phyloP scores from a whole-genome alignment of 35 echinoderm and acorn worm genomes.

The Heliocidaris erythrogramma region DNA sequence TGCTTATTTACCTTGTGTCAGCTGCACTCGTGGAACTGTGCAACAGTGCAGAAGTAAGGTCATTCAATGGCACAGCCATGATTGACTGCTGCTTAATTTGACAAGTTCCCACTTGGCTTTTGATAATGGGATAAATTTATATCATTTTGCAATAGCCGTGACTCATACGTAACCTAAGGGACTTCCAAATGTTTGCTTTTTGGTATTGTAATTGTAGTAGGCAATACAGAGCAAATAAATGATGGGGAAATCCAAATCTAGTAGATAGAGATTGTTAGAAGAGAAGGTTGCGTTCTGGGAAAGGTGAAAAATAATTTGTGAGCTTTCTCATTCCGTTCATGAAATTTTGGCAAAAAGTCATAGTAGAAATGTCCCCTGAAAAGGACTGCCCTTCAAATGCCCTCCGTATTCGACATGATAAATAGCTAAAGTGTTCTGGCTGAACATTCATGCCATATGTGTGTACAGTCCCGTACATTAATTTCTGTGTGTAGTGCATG shows the following conservation, averaged over 20 bases:
- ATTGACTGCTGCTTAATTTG: neutral
- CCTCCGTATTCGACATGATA: too few species aligned
- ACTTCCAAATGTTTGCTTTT: neutral
- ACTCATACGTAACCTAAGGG: neutral
- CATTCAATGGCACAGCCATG: neutral
- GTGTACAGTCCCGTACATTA: too few species aligned
- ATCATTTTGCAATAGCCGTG: neutral
- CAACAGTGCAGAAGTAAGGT: constrained; percentile 2
- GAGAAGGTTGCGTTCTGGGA: too few species aligned
- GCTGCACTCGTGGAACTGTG: neutral
- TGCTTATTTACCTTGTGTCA: neutral
- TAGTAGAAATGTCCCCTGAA: too few species aligned
- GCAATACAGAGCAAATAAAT: neutral
- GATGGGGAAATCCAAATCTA: neutral
- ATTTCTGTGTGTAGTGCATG: too few species aligned
- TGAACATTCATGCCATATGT: too few species aligned
- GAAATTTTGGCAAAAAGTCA: too few species aligned
- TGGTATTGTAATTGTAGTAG: neutral
- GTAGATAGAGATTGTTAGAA: too few species aligned
- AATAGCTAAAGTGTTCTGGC: too few species aligned
- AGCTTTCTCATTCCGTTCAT: too few species aligned
- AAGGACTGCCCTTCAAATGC: too few species aligned
- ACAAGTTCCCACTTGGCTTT: neutral
- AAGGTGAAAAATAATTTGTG: too few species aligned
- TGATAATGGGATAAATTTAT: neutral